Evolutionary conservation across 2,888 invertebrate species (phyloP).

Genomic region (Halictus ligatus): DNA sequence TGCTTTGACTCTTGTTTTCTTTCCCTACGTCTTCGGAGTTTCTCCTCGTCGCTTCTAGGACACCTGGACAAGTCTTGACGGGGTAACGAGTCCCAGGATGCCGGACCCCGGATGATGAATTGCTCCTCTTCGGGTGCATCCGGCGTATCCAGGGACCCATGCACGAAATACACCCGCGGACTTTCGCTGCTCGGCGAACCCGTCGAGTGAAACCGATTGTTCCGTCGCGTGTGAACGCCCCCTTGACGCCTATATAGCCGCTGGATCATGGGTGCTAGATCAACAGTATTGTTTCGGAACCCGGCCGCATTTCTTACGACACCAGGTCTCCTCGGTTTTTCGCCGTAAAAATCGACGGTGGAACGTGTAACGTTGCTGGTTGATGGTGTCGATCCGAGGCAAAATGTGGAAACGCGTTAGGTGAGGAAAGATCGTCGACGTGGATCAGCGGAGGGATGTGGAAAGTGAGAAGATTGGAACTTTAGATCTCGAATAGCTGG

Average conservation of each 20-base stretch:
- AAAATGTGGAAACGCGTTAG: not conserved
- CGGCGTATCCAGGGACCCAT: constrained; percentile 76
- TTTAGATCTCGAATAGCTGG: not conserved
- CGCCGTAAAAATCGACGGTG: not conserved
- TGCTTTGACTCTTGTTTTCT: not conserved
- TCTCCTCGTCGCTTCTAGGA: constrained; percentile 24
- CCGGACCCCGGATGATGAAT: constrained; percentile 56
- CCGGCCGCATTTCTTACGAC: constrained; percentile 36
- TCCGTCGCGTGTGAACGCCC: constrained; percentile 79
- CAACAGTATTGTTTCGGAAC: constrained; percentile 76
- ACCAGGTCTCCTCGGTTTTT: not conserved
- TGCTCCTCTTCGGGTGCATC: constrained; percentile 77
- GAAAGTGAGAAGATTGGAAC: not conserved
- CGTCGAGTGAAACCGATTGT: constrained; percentile 83
- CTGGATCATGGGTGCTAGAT: constrained; percentile 65
- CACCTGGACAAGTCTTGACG: constrained; percentile 47
- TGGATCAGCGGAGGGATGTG: not conserved
- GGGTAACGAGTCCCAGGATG: constrained; percentile 47
- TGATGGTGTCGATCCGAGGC: not conserved
- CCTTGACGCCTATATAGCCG: constrained; percentile 79
- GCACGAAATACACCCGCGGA: constrained; percentile 65
- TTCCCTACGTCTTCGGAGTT: constrained; percentile 9
- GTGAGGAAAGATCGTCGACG: not conserved
- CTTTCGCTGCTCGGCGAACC: constrained; percentile 80
- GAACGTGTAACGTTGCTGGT: not conserved